A percentile compares a stretch with the other conserved stretches of the same genome.
Conservation (phyloP, 2,797 vertebrate genomes). For the Arnoldichthys spilopterus region DNA sequence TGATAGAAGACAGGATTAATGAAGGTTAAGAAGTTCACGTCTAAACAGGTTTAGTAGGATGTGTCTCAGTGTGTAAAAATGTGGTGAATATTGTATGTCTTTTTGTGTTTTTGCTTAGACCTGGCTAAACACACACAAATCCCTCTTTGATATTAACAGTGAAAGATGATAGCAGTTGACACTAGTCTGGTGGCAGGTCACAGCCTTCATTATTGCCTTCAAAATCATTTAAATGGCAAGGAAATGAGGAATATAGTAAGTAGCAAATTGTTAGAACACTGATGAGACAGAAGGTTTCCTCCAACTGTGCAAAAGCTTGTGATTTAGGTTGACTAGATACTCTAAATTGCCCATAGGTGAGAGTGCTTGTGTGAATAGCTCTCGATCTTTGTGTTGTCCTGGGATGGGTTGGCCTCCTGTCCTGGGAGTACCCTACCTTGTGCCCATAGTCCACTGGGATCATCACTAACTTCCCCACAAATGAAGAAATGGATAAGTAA, state of each 20-base stretch:
- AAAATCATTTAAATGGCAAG: background rate
- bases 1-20: conserved; percentile 24
- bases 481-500: no score
- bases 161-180: conserved; percentile 4
- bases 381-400: no score
- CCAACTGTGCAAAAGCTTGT: no score
- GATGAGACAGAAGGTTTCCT: no score
- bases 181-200: background rate
- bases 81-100: background rate
- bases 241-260: background rate
- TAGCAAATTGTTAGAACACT: no score
- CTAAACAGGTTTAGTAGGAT: background rate
- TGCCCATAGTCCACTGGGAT: no score
- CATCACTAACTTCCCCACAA: no score
- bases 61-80: background rate
- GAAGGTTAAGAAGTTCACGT: background rate
- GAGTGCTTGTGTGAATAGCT: no score
- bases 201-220: background rate
- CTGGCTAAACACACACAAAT: background rate
- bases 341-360: no score
- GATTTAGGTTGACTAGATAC: no score
- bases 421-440: no score
- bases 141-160: background rate
- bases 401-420: no score
- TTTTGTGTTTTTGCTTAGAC: background rate